phyloP scores from a whole-genome alignment of 2,888 invertebrate species.

The Drosophila yooni region DNA sequence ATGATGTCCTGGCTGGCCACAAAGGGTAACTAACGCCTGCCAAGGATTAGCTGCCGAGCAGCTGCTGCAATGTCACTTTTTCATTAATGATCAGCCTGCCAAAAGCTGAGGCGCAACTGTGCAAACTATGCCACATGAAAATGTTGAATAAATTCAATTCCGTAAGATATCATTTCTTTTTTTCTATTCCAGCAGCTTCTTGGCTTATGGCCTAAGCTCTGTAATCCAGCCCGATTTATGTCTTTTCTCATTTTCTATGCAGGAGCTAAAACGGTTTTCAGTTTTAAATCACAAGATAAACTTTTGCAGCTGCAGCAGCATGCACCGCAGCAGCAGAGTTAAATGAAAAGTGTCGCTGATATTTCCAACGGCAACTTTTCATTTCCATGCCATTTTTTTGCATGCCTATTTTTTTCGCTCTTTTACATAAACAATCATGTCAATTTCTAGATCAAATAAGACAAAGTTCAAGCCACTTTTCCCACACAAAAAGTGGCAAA shows the following conservation, averaged over 20 bases:
- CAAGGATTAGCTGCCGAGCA: slow-evolving; percentile 50
- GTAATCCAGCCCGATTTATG: slow-evolving; percentile 48
- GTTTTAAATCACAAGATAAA: slow-evolving; percentile 52
- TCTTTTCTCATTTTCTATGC: background rate
- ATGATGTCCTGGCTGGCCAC: slow-evolving; percentile 24
- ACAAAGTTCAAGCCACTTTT: slow-evolving; percentile 64
- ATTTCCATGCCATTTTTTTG: slow-evolving; percentile 22
- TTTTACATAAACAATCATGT: slow-evolving; percentile 76
- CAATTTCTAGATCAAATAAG: slow-evolving; percentile 76
- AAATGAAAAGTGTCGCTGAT: slow-evolving; percentile 57
- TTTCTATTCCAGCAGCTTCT: slow-evolving; percentile 16
- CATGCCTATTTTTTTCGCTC: slow-evolving; percentile 1
- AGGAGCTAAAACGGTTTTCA: slow-evolving; percentile 26
- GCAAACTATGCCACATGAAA: slow-evolving; percentile 4
- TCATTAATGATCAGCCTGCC: slow-evolving; percentile 66
- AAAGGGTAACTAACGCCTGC: slow-evolving; percentile 58
- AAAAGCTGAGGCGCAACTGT: background rate
- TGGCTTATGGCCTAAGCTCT: slow-evolving; percentile 35
- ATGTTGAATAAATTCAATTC: slow-evolving; percentile 35
- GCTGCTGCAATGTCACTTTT: slow-evolving; percentile 47
- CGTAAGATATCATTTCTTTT: slow-evolving; percentile 2
- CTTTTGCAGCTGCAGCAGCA: slow-evolving; percentile 37
- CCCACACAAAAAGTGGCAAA: slow-evolving; percentile 44
- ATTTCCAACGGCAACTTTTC: slow-evolving; percentile 41
- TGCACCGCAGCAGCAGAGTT: slow-evolving; percentile 26